Evolutionary conservation across 1,140 invertebrate species (phyloP).

Genomic region (Druon quercuslanigerum): DNA sequence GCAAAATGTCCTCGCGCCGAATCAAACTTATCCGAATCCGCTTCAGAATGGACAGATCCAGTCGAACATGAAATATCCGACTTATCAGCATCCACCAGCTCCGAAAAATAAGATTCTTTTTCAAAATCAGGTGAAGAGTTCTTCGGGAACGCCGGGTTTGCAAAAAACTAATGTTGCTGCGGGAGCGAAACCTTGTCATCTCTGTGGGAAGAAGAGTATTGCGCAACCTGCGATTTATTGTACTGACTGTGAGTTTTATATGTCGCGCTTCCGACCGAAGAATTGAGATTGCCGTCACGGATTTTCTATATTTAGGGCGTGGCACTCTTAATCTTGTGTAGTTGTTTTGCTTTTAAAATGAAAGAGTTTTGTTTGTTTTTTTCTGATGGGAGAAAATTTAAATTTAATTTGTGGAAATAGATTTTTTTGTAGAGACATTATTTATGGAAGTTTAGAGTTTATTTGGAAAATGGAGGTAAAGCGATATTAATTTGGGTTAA

Average conservation of each 20-base stretch:
- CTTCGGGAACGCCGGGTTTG: slow-evolving; percentile 56
- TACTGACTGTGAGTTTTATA: slow-evolving; percentile 92
- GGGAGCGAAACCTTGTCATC: slow-evolving; percentile 81
- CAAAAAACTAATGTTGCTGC: slow-evolving; percentile 67
- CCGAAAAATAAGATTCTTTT: slow-evolving; percentile 80
- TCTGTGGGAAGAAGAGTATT: slow-evolving; percentile 89
- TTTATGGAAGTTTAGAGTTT: too few relatives aligned
- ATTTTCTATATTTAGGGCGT: slow-evolving; percentile 23
- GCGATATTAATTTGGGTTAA: too few relatives aligned
- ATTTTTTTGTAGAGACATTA: too few relatives aligned
- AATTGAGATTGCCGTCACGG: slow-evolving; percentile 55
- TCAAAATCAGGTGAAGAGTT: slow-evolving; percentile 80
- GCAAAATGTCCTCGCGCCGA: slow-evolving; percentile 58
- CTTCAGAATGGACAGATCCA: slow-evolving; percentile 69
- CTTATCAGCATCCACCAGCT: slow-evolving; percentile 77
- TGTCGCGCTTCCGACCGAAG: slow-evolving; percentile 87
- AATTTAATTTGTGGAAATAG: too few relatives aligned
- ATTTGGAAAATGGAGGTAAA: too few relatives aligned
- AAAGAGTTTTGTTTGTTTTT: too few relatives aligned
- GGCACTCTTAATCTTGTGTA: background rate
- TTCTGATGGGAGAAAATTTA: too few relatives aligned
- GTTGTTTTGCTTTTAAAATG: background rate
- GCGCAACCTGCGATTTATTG: slow-evolving; percentile 87
- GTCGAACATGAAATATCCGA: slow-evolving; percentile 75
- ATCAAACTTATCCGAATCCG: slow-evolving; percentile 71